These are phyloP conservation scores for Dinomys branickii DNA, from an alignment of 2,113 vertebrate genomes.

Conservation along the genomic window DNA sequence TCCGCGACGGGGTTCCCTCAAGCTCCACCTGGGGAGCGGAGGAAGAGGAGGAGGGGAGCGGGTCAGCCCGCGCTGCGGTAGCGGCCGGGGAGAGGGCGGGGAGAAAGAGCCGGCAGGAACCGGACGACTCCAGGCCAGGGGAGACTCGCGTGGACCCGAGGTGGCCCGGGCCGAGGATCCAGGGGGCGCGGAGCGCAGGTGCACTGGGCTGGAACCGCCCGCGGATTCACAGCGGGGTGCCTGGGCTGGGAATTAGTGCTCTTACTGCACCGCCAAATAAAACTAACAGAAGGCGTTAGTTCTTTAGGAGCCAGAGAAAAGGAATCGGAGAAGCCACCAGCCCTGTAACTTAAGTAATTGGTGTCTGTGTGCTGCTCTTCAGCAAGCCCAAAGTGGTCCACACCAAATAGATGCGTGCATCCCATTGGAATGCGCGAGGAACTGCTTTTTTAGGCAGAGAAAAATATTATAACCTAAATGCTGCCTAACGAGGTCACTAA, in stretches of 20 bases:
- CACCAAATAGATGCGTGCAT: neutral
- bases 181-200: neutral
- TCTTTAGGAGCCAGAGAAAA: neutral
- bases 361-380: neutral
- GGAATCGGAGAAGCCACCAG: neutral
- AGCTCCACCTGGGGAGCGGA: neutral
- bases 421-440: neutral
- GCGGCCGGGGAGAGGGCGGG: neutral
- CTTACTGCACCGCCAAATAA: neutral
- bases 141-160: neutral
- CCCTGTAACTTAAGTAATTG: neutral
- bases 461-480: slow-evolving; percentile 47
- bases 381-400: neutral
- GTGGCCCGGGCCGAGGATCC: neutral
- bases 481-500: slow-evolving; percentile 60
- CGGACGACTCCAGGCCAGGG: neutral
- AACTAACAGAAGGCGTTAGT: neutral
- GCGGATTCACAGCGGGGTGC: neutral
- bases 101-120: neutral
- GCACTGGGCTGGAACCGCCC: neutral
- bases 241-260: neutral
- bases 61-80: neutral
- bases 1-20: neutral
- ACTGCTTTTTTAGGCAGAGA: neutral
- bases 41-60: neutral